Evolutionary conservation across 2,113 vertebrate species (phyloP).

Genomic region (Scatophagus argus): DNA sequence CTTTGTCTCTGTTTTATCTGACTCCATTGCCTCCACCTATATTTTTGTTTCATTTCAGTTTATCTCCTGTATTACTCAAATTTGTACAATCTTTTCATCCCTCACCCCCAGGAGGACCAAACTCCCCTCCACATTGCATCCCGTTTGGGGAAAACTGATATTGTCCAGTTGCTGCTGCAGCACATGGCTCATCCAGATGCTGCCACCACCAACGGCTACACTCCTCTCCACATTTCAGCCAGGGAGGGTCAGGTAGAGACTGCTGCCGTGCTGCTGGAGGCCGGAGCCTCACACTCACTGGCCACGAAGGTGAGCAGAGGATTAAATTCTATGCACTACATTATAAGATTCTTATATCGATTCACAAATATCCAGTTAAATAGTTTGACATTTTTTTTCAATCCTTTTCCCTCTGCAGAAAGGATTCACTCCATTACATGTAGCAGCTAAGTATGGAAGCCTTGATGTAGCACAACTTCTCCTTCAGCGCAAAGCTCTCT

Average conservation of each 20-base stretch:
- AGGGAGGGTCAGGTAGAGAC: conserved; percentile 96
- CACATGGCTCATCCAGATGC: conserved; percentile 99
- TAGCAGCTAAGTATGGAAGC: conserved; percentile 97
- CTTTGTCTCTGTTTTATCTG: not conserved
- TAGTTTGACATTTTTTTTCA: not conserved
- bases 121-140: conserved; percentile 97
- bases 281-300: conserved; percentile 93
- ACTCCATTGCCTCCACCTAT: conserved; percentile 1
- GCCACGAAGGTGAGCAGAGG: conserved; percentile 89
- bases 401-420: conserved; percentile 86
- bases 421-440: conserved; percentile 96
- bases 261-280: conserved; percentile 93
- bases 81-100: conserved; percentile 36
- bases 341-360: not conserved
- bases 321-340: no score
- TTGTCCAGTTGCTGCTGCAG: conserved; percentile 95
- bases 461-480: conserved; percentile 96
- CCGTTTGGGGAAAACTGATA: conserved; percentile 97
- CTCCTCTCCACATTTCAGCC: conserved; percentile 96
- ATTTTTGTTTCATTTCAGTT: not conserved
- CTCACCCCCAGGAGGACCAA: conserved; percentile 92
- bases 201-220: conserved; percentile 95
- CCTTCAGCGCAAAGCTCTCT: conserved; percentile 90
- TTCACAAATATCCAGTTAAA: not conserved
- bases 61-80: not conserved